These are phyloP conservation scores for Cercocebus atys DNA, from an alignment of 2,113 vertebrate species.

Conservation along the genomic window DNA sequence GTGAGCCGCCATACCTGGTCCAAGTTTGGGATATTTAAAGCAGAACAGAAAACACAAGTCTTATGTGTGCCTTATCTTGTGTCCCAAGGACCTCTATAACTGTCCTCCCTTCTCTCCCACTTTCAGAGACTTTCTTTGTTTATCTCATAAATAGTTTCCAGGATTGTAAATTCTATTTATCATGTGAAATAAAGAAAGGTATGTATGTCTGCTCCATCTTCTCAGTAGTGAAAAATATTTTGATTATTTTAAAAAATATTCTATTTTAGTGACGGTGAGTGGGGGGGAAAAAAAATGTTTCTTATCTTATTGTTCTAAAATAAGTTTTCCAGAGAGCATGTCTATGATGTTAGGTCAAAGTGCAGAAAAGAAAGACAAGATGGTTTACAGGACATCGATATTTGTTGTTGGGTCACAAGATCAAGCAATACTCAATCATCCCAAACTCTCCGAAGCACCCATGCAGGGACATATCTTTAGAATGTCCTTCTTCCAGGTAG, in stretches of 20 bases:
- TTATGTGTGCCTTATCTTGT: neutral
- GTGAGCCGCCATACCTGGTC: rapidly evolving
- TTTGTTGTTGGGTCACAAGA: too few relatives aligned
- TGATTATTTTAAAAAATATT: neutral
- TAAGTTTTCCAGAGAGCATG: neutral
- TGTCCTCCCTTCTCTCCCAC: neutral
- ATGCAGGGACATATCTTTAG: neutral
- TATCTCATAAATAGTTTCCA: neutral
- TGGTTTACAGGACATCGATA: neutral
- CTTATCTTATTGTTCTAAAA: neutral
- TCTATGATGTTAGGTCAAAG: neutral
- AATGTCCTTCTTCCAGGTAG: neutral
- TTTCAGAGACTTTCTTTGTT: neutral
- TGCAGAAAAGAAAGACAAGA: neutral
- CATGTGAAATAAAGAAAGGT: neutral
- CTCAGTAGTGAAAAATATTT: neutral
- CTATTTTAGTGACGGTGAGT: neutral
- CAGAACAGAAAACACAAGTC: neutral
- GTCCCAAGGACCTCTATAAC: neutral
- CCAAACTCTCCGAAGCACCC: neutral
- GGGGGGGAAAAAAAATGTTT: neutral
- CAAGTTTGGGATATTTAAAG: neutral
- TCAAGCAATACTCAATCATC: neutral
- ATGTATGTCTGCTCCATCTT: neutral
- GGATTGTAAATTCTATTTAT: neutral